Evolutionary conservation across 1,140 invertebrate genomes (phyloP), one percentile per base, ranked within the genome.

Genomic region (Scaptomyza hsui): DNA sequence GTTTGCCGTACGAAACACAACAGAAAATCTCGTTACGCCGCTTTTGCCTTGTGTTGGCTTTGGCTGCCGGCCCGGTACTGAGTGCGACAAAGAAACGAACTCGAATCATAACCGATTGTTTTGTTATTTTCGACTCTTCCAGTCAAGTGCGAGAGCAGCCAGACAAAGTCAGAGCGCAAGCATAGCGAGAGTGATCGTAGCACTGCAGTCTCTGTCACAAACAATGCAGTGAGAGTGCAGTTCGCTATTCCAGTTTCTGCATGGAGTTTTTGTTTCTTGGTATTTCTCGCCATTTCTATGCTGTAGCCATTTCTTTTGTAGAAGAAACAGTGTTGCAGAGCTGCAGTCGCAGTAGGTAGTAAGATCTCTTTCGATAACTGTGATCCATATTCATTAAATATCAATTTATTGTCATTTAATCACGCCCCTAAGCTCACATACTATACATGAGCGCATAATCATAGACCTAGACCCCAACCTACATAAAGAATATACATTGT

Each of bases 371-470:
- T 29, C 48, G 26, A 48, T 44, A 44, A 64, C 53, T 68, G 57
- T 41, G 32, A 52, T 75, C 49, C 39, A 51, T 67, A 55, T 55
- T 55, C 47, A 65, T 60, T 72, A 68, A 72, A 75, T 69, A 68
- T 78, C 26, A 72, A 69, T 85, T 69, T 75, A 75, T 71, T 77
- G 37, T 32, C 57, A 39, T 68, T 77, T 67, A 63, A 82, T 78
- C 39, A 82, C 64, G 41, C 10, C 19, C 55, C 3, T 60, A 72
- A 68, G 37, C 41, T 39, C 24, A 49, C 19, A 60, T 21, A 21
- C 1, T 21, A 21, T 21, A 21, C 19, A 10, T 24, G 4, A 52
- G 47, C 18, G 10, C 47, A 53, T 41, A 37, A 60, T 56, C 26
- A 45, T 65, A 41, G 62, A 71, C 61, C 52, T 67, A 55, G 42